A percentile compares a stretch with the other conserved stretches of the same genome.
Evolutionary conservation across 2,888 invertebrate genomes (phyloP).

Genomic region (Andrena haemorrhoa): DNA sequence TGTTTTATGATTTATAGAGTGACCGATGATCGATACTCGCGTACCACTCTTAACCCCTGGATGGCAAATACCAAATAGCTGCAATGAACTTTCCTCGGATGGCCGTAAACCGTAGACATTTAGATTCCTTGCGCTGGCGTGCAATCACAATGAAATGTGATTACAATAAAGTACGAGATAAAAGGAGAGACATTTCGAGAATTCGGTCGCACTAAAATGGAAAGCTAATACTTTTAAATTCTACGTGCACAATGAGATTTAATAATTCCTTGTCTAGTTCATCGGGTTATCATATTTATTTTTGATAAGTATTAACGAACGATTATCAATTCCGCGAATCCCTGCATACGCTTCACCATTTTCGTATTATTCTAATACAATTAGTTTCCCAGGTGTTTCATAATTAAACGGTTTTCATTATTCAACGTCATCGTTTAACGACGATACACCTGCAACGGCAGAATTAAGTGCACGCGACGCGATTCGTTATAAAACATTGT

Average conservation of each 20-base stretch:
- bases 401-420: background rate
- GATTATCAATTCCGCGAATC: too few species aligned
- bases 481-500: conserved; percentile 1
- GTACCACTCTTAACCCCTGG: background rate
- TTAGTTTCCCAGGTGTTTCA: background rate
- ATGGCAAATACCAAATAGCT: conserved; percentile 27
- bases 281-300: too few species aligned
- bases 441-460: background rate
- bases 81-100: background rate
- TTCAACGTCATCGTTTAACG: background rate
- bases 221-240: background rate
- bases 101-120: background rate
- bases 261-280: too few species aligned
- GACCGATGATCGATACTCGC: conserved; percentile 19
- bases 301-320: background rate
- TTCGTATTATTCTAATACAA: background rate
- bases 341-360: too few species aligned
- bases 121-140: background rate
- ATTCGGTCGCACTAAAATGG: background rate
- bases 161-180: background rate
- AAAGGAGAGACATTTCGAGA: background rate
- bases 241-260: too few species aligned
- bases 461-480: background rate
- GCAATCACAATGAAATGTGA: background rate
- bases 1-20: conserved; percentile 44